Conservation (phyloP, 2,113 vertebrate genomes). For the Cavia aperea region DNA sequence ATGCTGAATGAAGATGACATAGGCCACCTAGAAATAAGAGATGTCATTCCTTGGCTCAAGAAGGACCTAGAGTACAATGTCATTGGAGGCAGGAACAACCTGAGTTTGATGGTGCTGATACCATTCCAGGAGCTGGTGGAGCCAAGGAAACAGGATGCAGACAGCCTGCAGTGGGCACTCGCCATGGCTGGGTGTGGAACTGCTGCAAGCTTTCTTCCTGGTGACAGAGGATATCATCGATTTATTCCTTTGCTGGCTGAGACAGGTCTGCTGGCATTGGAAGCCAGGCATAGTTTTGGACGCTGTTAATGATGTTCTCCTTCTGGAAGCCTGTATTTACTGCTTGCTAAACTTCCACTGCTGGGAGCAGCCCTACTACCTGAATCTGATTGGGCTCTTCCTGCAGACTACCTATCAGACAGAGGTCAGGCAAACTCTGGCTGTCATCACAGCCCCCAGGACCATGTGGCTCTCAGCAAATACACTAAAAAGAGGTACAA, state of each 20-base stretch:
- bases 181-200: neutral
- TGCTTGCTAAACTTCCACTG: slow-evolving; percentile 68
- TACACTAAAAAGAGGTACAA: too few relatives aligned
- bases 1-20: slow-evolving; percentile 82
- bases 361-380: too few relatives aligned
- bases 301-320: slow-evolving; percentile 86
- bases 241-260: slow-evolving; percentile 86
- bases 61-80: slow-evolving; percentile 73
- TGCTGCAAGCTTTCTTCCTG: slow-evolving; percentile 91
- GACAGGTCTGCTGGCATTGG: slow-evolving; percentile 86
- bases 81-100: neutral
- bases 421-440: too few relatives aligned
- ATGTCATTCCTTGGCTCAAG: slow-evolving; percentile 80
- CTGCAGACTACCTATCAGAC: too few relatives aligned
- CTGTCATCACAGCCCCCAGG: too few relatives aligned
- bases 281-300: slow-evolving; percentile 86
- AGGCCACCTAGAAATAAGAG: slow-evolving; percentile 78
- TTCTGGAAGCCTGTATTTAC: slow-evolving; percentile 85
- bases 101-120: neutral
- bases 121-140: too few relatives aligned
- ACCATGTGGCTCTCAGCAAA: too few relatives aligned
- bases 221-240: slow-evolving; percentile 96
- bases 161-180: neutral
- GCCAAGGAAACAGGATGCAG: neutral
- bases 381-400: too few relatives aligned